These are phyloP conservation scores for Lithophane semibrunnea DNA, from an alignment of 2,888 invertebrate genomes.

Conservation along the genomic window DNA sequence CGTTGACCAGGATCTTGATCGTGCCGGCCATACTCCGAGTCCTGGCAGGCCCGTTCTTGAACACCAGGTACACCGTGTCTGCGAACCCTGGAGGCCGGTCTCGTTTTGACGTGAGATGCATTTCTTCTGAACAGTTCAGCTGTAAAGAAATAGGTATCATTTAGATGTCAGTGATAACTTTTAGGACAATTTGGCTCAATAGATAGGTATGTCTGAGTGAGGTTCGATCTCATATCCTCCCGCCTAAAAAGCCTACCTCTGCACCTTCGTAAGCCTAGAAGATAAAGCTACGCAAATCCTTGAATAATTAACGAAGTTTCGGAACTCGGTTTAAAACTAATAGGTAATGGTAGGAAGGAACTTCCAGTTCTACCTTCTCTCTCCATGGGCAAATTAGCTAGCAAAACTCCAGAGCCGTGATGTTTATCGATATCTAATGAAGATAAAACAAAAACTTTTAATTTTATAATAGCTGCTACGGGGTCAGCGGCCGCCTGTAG, in stretches of 20 bases:
- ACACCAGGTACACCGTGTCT: slow-evolving; percentile 95
- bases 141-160: slow-evolving; percentile 78
- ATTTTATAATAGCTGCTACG: too few species aligned
- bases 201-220: not conserved
- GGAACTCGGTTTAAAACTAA: not conserved
- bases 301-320: not conserved
- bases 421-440: not conserved
- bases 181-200: not conserved
- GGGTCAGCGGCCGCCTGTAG: too few species aligned
- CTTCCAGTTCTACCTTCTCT: not conserved
- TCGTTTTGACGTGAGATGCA: slow-evolving; percentile 90
- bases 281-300: not conserved
- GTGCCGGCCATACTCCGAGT: slow-evolving; percentile 91
- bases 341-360: not conserved
- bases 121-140: slow-evolving; percentile 93
- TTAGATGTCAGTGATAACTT: not conserved
- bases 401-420: not conserved
- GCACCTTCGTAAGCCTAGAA: not conserved
- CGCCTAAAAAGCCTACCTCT: not conserved
- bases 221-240: not conserved
- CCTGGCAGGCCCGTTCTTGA: slow-evolving; percentile 93
- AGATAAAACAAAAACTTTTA: not conserved
- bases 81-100: slow-evolving; percentile 93
- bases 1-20: slow-evolving; percentile 94
- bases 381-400: not conserved